Conservation (phyloP, 2,888 invertebrate species). For the Panopea generosa region DNA sequence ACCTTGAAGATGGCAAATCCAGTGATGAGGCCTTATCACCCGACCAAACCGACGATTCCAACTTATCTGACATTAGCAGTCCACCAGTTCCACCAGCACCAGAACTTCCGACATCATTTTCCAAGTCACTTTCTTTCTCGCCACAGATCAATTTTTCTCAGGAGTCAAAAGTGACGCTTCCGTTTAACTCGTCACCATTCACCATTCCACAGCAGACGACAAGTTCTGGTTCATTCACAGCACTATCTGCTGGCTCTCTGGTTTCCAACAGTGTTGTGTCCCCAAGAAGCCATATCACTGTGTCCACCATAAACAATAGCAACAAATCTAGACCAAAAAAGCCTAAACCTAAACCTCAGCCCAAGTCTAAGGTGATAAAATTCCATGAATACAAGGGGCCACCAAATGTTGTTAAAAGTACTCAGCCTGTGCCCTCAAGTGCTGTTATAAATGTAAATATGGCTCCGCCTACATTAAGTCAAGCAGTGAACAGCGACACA, state of each 20-base stretch:
- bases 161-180: constrained; percentile 60
- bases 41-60: constrained; percentile 76
- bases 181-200: constrained; percentile 62
- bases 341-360: constrained; percentile 92
- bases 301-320: constrained; percentile 63
- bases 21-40: constrained; percentile 86
- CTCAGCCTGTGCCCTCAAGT: constrained; percentile 53
- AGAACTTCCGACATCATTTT: constrained; percentile 58
- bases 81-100: constrained; percentile 75
- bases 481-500: constrained; percentile 53
- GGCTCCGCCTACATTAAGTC: constrained; percentile 16
- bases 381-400: constrained; percentile 96
- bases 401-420: constrained; percentile 92
- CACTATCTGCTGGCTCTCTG: constrained; percentile 29
- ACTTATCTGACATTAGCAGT: constrained; percentile 77
- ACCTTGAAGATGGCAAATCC: constrained; percentile 87
- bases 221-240: constrained; percentile 27
- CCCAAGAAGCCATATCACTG: constrained; percentile 45
- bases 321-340: constrained; percentile 88
- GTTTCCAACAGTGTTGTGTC: constrained; percentile 49
- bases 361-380: constrained; percentile 95
- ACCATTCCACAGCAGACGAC: constrained; percentile 58
- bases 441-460: constrained; percentile 34
- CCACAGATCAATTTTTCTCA: constrained; percentile 57
- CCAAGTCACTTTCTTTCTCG: constrained; percentile 61